Evolutionary conservation across 2,888 invertebrate genomes (phyloP), one percentile per base, ranked within the genome.

Genomic region (Rhynchonema sp.): DNA sequence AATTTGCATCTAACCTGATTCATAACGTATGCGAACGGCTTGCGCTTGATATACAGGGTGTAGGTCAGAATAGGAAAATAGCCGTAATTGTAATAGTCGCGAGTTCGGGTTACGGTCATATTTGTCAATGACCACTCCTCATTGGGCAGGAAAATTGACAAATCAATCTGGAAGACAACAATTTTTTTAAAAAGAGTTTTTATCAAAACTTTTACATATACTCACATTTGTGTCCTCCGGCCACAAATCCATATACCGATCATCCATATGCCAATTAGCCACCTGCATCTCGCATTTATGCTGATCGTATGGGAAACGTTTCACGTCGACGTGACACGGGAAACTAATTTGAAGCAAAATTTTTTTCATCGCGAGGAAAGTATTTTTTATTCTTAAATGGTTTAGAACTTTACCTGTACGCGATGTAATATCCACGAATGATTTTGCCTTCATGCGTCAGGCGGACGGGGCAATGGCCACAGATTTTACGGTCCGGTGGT

Each of bases 91-190:
- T 60, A 62, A 55, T 27, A 58, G 3, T 56, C 30, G 2, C 22
- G 3, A 3, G 30, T 54, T 13, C 62, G 54, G 26, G 26, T 46
- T 80, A 64, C 74, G 66, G 65, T 69, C 64, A 77, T 73, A 57
- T 70, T 69, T 22, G 75, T 67, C 65, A 87, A 76, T 72, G 85
- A 84, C 76, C 87, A 87, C 74, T 88, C 87, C 0, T 86, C 87
- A 72, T 87, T 87, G 6, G 83, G 83, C 69, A 87, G 86, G 74
- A 87, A 88, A 77, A 87, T 87, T 65, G 83, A 83, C 56, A 83
- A 81, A 74, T 88, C 87, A 0, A 87, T 87, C 69, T 83, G 82
- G 69, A 49, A n/a, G 49, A 38, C 6, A n/a, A 49, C 20, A 49
- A 49, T 6, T 6, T 49, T n/a, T 6, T 38, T 38, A 38, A 38